Evolutionary conservation across 2,888 invertebrate species (phyloP), one percentile per base, ranked within the genome.

Genomic region (Lordiphosa andalusiaca): DNA sequence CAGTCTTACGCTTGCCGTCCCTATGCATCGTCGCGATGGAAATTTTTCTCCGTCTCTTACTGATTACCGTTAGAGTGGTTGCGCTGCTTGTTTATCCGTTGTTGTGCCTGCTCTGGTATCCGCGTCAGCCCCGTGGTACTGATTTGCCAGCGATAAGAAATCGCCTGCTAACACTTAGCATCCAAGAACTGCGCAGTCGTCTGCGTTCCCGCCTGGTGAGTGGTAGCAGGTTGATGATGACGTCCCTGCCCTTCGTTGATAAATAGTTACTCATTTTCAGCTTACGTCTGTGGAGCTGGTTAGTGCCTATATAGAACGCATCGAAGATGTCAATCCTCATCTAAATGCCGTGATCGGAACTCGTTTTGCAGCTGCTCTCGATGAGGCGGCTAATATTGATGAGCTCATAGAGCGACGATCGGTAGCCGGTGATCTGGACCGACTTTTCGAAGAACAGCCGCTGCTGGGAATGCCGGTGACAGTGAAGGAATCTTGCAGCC

Each of bases 381-480:
- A 90, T 3, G 94, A 95, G 49, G 95, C 95, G 0, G 87, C 88
- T 42, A 87, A 87, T 5, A 91, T 92, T 0, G 95, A 95, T 87
- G 72, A 86, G 16, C 57, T 86, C 1, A 84, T 88, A 23, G 53
- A 62, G 3, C 55, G 10, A 10, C 30, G 30, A 1, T 30, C 30
- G 10, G 30, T 60, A n/a, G 72, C 59, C 1, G 56, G 53, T 6
- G 59, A 83, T 21, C 46, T 75, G 39, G 36, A 70, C 0, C 47
- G 53, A 23, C 69, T 88, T 2, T 88, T 78, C 41, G 35, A 85
- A 2, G 90, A 91, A 13, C 91, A 92, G 66, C 96, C 96, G 0
- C 89, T 96, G 51, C 90, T 96, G 1, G 96, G 96, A 0, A 92
- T 96, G 13, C 96, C 96, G 0, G 91, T 95, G 41, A 95, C 95